Evolutionary conservation across 2,888 invertebrate species (phyloP).

Genomic region (Tipula confusa): DNA sequence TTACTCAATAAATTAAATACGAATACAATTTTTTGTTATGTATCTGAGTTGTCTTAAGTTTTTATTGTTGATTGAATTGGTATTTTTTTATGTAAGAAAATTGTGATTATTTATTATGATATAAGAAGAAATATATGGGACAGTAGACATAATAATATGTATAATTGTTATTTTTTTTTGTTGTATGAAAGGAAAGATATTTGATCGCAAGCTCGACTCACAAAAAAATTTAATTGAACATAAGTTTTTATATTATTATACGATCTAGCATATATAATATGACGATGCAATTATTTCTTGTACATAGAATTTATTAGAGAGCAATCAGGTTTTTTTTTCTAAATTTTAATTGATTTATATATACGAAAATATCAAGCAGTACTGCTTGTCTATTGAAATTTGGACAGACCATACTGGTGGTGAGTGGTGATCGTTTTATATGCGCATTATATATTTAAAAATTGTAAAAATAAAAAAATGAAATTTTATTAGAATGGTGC

Average conservation of each 20-base stretch:
- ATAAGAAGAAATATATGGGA: not conserved
- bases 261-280: not conserved
- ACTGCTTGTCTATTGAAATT: not conserved
- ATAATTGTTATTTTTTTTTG: not conserved
- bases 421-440: not conserved
- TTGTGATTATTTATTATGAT: not conserved
- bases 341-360: not conserved
- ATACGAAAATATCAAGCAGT: not conserved
- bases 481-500: not conserved
- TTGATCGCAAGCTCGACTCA: not conserved
- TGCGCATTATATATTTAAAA: not conserved
- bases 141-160: slow-evolving; percentile 25
- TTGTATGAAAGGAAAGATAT: not conserved
- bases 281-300: not conserved
- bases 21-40: not conserved
- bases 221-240: not conserved
- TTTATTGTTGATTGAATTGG: slow-evolving; percentile 1
- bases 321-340: not conserved
- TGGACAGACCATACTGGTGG: not conserved
- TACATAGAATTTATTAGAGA: not conserved
- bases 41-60: not conserved
- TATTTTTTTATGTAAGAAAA: not conserved
- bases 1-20: not conserved
- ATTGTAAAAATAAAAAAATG: not conserved
- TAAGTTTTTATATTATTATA: not conserved